phyloP scores from a whole-genome alignment of 2,888 invertebrate species.

The Metallyticus violacea region DNA sequence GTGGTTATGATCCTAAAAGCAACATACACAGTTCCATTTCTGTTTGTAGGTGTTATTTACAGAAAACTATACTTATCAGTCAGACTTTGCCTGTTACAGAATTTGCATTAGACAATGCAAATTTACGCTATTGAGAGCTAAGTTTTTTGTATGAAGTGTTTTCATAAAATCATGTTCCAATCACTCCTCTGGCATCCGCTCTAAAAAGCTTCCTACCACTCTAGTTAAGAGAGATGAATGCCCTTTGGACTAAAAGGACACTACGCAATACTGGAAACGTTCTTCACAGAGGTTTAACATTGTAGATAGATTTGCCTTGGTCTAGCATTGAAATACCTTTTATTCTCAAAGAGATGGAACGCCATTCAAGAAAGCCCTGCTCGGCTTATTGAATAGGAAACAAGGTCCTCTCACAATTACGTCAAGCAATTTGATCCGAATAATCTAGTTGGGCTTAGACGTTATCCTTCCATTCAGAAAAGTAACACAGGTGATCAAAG shows the following conservation, averaged over 20 bases:
- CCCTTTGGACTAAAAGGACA: neutral
- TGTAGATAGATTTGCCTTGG: no score
- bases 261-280: neutral
- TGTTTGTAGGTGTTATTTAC: neutral
- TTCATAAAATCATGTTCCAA: no score
- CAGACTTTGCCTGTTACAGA: neutral
- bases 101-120: neutral
- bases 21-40: no score
- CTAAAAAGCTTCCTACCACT: neutral
- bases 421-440: neutral
- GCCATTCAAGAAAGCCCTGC: neutral
- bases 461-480: neutral
- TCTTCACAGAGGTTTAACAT: neutral
- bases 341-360: neutral
- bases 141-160: neutral
- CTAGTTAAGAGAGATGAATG: neutral
- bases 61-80: neutral
- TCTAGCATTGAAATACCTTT: neutral
- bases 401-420: neutral
- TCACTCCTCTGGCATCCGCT: neutral
- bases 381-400: neutral
- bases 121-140: neutral
- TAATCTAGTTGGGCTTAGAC: neutral
- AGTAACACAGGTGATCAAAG: neutral
- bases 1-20: no score